Percentiles rank a stretch among this genome's conserved stretches.
phyloP scores from a whole-genome alignment of 2,113 vertebrate species.

The Grammomys surdaster region DNA sequence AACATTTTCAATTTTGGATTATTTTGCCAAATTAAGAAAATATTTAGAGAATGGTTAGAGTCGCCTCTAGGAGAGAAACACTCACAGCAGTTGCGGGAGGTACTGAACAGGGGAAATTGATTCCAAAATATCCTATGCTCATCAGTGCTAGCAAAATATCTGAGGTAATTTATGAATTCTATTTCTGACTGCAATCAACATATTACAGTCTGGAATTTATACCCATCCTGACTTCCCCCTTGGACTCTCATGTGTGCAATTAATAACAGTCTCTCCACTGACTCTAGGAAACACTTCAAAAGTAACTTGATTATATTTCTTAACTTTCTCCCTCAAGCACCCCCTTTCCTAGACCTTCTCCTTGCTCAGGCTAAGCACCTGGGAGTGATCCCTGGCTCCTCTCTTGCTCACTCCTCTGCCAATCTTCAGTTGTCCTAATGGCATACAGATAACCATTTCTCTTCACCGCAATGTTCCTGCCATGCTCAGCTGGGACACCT shows the following conservation, averaged over 20 bases:
- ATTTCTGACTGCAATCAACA: background rate
- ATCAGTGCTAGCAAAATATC: background rate
- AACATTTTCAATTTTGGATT: background rate
- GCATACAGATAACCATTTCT: background rate
- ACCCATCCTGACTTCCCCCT: too few species aligned
- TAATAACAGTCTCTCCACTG: background rate
- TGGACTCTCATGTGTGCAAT: background rate
- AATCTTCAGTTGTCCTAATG: too few species aligned
- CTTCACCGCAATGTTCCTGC: rapidly evolving
- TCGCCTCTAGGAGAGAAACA: background rate
- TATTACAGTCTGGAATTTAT: background rate
- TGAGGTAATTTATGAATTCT: background rate
- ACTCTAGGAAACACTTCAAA: background rate
- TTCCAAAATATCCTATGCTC: background rate
- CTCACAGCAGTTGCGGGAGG: background rate
- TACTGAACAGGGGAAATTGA: background rate
- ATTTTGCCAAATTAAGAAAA: background rate
- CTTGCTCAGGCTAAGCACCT: background rate
- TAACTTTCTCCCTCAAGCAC: background rate
- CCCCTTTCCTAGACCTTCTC: background rate
- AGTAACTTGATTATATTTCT: background rate
- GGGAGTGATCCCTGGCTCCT: background rate
- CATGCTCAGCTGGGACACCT: background rate
- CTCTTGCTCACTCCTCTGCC: background rate
- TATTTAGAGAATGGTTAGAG: background rate